Evolutionary conservation across 2,113 vertebrate species (phyloP).

Genomic region (Pseudopodoces humilis): DNA sequence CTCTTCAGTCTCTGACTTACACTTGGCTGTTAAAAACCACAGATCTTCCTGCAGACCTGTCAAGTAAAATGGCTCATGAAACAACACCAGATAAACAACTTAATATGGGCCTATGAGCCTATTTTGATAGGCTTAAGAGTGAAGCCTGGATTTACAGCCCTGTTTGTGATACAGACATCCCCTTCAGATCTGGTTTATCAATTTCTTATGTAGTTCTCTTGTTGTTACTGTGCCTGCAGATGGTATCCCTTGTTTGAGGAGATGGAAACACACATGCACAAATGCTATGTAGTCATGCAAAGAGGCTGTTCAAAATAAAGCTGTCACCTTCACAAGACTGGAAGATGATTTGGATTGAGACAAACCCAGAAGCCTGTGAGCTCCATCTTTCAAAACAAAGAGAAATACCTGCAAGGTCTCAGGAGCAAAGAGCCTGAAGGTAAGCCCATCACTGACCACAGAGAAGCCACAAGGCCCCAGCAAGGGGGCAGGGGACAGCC

Average conservation of each 20-base stretch:
- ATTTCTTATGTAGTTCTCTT: neutral
- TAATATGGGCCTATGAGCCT: neutral
- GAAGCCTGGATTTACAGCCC: neutral
- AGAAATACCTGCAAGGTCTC: neutral
- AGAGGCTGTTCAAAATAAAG: neutral
- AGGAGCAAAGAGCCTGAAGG: neutral
- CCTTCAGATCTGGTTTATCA: neutral
- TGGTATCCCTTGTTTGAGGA: neutral
- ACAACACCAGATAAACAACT: neutral
- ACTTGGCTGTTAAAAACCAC: neutral
- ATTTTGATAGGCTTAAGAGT: neutral
- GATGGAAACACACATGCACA: neutral
- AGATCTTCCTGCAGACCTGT: neutral
- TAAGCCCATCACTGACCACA: neutral
- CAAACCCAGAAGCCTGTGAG: neutral
- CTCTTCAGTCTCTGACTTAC: neutral
- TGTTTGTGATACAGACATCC: neutral
- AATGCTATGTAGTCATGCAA: neutral
- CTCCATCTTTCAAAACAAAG: neutral
- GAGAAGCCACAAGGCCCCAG: neutral
- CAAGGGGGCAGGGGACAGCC: fast-evolving
- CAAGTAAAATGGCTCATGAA: neutral
- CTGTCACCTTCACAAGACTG: neutral
- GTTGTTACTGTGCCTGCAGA: neutral
- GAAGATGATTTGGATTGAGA: neutral